Evolutionary conservation across 1,140 invertebrate genomes (phyloP), one percentile per base, ranked within the genome.

Genomic region (Chironomus striatipennis): DNA sequence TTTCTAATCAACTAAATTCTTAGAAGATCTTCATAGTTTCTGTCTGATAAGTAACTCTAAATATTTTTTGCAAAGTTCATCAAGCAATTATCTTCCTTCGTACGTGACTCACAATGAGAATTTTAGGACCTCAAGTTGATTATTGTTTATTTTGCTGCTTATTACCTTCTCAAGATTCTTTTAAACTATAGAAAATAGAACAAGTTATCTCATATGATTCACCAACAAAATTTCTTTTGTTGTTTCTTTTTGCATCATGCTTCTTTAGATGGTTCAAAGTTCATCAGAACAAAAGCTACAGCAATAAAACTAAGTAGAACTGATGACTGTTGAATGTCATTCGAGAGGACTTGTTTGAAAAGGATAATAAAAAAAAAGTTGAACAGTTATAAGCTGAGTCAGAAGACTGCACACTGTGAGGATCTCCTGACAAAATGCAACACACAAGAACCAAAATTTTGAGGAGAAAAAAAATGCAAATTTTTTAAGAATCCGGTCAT

Each of bases 401-500:
- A 57, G n/a, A 57, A n/a, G 47, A 57, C 47, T 10, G 47, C 47
- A 57, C n/a, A n/a, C 15, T 47, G 7, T 47, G 43, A 34, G 24
- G 24, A 57, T 57, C 47, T 57, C 47, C 12, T 57, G 47, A 57
- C 47, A 5, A 15, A 15, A 57, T 15, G 12, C 12, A 57, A 47
- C 43, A 47, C 43, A 15, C 43, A 47, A 47, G 43, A 8, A 57
- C 24, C 24, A 34, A 34, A 34, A 1, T 34, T 34, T 34, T 34
- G 24, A 34, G 24, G 24, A 57, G 8, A 57, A n/a, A 57, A 57
- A 57, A 57, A 57, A 57, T 57, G 47, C 47, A 57, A 57, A 57
- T 57, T 57, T 47, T n/a, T 57, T 15, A 57, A 57, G 47, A 57
- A 57, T 57, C 47, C 47, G 47, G 47, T 57, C 47, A 15, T 57